Conservation (phyloP, 2,113 vertebrate species). For the Hemiscyllium ocellatum region DNA sequence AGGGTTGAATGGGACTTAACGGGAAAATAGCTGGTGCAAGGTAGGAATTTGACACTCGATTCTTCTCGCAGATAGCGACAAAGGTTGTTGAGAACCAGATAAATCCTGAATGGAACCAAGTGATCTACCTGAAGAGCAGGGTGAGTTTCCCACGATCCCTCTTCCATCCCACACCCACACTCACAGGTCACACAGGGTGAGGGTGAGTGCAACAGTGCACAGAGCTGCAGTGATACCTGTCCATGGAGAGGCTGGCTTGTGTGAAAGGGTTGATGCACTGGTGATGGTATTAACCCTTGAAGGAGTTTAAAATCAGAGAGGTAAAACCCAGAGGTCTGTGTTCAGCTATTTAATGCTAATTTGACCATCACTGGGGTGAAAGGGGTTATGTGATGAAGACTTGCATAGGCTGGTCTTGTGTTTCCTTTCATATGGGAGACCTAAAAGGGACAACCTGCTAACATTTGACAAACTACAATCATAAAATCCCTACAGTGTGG, state of each 20-base stretch:
- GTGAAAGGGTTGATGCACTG: neutral
- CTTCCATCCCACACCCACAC: neutral
- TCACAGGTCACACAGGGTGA: neutral
- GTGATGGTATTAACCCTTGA: neutral
- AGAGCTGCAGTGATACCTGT: no score
- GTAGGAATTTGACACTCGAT: slow-evolving; percentile 33
- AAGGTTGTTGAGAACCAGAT: neutral
- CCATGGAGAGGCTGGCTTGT: no score
- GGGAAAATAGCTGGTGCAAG: neutral
- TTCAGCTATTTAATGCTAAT: neutral
- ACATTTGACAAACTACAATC: no score
- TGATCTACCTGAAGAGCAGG: slow-evolving; percentile 53
- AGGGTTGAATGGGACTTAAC: neutral
- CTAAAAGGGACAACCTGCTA: no score
- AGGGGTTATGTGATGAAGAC: neutral
- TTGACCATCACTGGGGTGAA: neutral
- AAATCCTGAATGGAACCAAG: slow-evolving; percentile 54
- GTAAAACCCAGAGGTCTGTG: neutral
- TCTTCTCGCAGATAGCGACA: slow-evolving; percentile 47
- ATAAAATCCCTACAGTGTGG: no score
- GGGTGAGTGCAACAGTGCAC: neutral
- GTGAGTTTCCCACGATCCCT: slow-evolving; percentile 40
- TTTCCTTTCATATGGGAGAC: no score
- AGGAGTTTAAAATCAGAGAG: neutral
- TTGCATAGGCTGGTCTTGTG: neutral